Percentiles rank a stretch among this genome's conserved stretches.
Conservation (phyloP, 2,113 vertebrate genomes). For the Nothocercus julius region DNA sequence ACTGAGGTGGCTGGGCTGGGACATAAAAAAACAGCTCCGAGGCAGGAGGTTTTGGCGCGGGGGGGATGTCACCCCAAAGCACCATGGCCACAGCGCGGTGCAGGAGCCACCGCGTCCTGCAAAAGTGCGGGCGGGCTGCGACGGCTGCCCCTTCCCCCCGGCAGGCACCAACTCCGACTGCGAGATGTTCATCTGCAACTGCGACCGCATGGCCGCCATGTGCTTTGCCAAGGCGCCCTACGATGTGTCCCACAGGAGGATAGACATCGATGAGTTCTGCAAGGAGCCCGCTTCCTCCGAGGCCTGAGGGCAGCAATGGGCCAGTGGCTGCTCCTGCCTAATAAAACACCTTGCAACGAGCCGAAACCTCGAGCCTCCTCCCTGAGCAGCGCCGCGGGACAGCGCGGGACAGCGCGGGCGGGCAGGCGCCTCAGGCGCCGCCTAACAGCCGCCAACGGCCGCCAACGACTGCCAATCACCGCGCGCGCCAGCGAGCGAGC, state of each 20-base stretch:
- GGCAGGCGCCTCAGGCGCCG: neutral
- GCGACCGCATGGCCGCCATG: slow-evolving; percentile 81
- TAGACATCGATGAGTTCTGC: slow-evolving; percentile 74
- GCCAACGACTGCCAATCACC: neutral
- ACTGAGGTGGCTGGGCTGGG: rapidly evolving
- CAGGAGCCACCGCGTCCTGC: rapidly evolving
- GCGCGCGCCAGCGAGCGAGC: neutral
- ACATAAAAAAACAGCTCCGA: neutral
- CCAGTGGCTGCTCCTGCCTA: rapidly evolving
- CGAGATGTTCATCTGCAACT: slow-evolving; percentile 84
- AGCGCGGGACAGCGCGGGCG: no score
- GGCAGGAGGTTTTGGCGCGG: neutral
- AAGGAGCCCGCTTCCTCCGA: rapidly evolving
- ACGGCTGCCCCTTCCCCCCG: neutral
- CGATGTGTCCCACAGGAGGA: slow-evolving; percentile 43
- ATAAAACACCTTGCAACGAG: neutral
- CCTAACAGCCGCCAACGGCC: neutral
- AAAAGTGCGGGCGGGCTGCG: neutral
- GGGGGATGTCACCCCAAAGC: rapidly evolving
- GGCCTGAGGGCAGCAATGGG: rapidly evolving
- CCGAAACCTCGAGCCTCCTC: rapidly evolving
- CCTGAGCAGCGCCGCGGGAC: rapidly evolving
- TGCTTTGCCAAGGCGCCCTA: slow-evolving; percentile 83
- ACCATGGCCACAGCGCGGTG: neutral
- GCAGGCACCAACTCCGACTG: slow-evolving; percentile 81